Percentiles rank a stretch among this genome's conserved stretches.
phyloP scores from a whole-genome alignment of 2,113 vertebrate genomes.

The Brachyhypopomus gauderio region DNA sequence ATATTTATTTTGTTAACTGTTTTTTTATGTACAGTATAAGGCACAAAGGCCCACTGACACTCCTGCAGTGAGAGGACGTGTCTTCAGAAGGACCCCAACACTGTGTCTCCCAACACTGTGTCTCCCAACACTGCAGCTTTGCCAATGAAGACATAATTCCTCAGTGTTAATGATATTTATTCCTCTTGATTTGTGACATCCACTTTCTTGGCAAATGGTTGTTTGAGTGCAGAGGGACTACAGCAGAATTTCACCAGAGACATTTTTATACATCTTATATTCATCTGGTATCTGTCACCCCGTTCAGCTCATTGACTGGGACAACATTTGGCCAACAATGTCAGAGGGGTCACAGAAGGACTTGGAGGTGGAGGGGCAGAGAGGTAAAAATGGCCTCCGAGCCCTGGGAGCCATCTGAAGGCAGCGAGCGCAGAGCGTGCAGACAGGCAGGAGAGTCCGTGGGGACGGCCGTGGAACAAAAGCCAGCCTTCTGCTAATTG shows the following conservation, averaged over 20 bases:
- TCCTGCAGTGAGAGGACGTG: no score
- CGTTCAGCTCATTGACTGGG: constrained; percentile 71
- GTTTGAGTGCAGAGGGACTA: no score
- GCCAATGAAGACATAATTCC: constrained; percentile 25
- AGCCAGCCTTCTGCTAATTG: constrained; percentile 98
- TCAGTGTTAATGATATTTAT: constrained; percentile 18
- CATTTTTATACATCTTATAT: constrained; percentile 45
- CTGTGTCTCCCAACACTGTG: neutral
- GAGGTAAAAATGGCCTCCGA: constrained; percentile 76
- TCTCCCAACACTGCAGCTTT: neutral
- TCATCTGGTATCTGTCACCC: constrained; percentile 24
- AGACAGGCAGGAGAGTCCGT: constrained; percentile 82
- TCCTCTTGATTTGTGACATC: constrained; percentile 38
- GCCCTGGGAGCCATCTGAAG: constrained; percentile 76
- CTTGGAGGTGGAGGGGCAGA: constrained; percentile 22
- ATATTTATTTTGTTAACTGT: no score
- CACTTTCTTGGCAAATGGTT: neutral
- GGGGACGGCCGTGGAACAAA: constrained; percentile 87
- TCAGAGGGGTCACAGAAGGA: constrained; percentile 83
- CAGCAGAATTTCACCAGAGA: constrained; percentile 15
- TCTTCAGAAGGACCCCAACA: no score
- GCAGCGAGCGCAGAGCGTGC: constrained; percentile 65
- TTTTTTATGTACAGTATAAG: no score
- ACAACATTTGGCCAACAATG: constrained; percentile 83
- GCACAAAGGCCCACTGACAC: no score